Percentiles rank a stretch among this genome's conserved stretches.
phyloP scores from a whole-genome alignment of 2,888 invertebrate genomes.

The Hydrotaea cyrtoneurina region DNA sequence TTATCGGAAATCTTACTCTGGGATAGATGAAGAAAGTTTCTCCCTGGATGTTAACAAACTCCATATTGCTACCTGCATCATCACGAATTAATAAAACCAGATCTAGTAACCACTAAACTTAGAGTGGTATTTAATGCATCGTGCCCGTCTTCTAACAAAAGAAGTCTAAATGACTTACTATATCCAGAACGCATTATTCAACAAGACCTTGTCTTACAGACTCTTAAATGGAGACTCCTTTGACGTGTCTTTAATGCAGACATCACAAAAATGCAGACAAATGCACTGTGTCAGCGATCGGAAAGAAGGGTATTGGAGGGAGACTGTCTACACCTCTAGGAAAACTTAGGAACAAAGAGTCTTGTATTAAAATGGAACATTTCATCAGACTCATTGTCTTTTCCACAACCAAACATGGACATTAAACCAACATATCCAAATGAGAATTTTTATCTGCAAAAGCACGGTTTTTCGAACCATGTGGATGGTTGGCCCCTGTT shows the following conservation, averaged over 20 bases:
- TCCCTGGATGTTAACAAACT: not conserved
- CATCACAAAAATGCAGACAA: not conserved
- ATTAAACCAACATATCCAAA: no score
- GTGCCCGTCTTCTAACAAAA: not conserved
- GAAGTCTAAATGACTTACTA: not conserved
- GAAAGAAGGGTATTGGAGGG: not conserved
- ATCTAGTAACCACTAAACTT: not conserved
- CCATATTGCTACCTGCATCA: not conserved
- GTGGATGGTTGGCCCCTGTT: no score
- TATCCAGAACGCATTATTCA: not conserved
- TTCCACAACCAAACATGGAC: no score
- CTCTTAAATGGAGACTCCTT: not conserved
- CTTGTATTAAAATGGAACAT: not conserved
- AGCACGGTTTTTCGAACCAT: no score
- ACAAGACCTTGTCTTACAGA: not conserved
- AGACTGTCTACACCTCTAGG: not conserved
- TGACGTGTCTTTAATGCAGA: not conserved
- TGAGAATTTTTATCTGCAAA: no score
- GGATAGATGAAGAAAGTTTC: not conserved
- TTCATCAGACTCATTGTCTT: no score
- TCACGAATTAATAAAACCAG: not conserved
- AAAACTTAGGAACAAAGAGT: not conserved
- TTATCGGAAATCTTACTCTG: not conserved
- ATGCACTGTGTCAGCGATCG: no score
- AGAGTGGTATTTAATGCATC: constrained; percentile 21